Evolutionary conservation across 2,113 vertebrate species (phyloP).

Genomic region (Gasterosteus aculeatus): DNA sequence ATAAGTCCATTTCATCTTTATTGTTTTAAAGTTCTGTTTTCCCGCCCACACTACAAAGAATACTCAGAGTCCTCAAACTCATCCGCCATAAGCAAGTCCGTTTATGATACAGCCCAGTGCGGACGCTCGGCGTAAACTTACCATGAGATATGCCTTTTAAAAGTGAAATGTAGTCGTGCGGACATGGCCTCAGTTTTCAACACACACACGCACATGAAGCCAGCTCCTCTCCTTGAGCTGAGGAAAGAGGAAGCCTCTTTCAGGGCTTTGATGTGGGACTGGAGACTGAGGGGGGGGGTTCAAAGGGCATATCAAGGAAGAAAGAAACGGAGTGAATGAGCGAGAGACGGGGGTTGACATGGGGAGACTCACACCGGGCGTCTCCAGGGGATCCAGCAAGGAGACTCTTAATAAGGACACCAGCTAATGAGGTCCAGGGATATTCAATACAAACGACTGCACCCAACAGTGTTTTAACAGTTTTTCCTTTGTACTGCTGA

Average conservation of each 20-base stretch:
- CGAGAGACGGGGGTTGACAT: constrained; percentile 34
- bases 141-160: not conserved
- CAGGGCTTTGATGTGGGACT: constrained; percentile 72
- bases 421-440: constrained; percentile 68
- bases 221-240: constrained; percentile 70
- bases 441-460: constrained; percentile 40
- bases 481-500: not conserved
- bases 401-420: constrained; percentile 74
- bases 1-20: too few relatives aligned
- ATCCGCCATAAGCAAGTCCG: not conserved
- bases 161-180: not conserved
- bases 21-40: not conserved
- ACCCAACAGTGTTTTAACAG: constrained; percentile 11
- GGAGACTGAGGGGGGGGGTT: constrained; percentile 66
- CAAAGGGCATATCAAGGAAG: constrained; percentile 63
- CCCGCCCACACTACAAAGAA: too few relatives aligned
- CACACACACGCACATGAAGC: constrained; percentile 26
- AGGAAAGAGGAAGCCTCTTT: constrained; percentile 66
- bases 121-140: not conserved
- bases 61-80: not conserved
- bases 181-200: not conserved
- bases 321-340: constrained; percentile 59
- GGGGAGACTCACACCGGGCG: constrained; percentile 52
- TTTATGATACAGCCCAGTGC: not conserved
- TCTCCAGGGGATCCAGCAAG: constrained; percentile 55